Evolutionary conservation across 2,113 vertebrate species (phyloP).

Genomic region (human): GRCh38 chr13:102138001-102138500

Average conservation of each 20-base stretch:
- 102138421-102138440: not conserved
- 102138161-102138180: not conserved
- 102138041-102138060: not conserved
- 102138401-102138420: not conserved
- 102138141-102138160: not conserved
- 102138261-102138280: not conserved
- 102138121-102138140: not conserved
- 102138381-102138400: not conserved
- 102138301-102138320: not conserved
- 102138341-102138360: not conserved
- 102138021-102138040: not conserved
- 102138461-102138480: not conserved
- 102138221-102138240: not conserved
- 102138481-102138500: not conserved
- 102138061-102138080: not conserved
- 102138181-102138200: not conserved
- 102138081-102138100: not conserved
- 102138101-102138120: not conserved
- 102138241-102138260: not conserved
- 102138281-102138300: too few relatives aligned
- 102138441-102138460: not conserved
- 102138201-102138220: not conserved
- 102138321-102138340: accelerated
- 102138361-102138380: not conserved
- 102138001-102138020: not conserved